Percentiles rank a stretch among this genome's conserved stretches.
Conservation (phyloP, 2,797 vertebrate genomes). For the Falco concolor region DNA sequence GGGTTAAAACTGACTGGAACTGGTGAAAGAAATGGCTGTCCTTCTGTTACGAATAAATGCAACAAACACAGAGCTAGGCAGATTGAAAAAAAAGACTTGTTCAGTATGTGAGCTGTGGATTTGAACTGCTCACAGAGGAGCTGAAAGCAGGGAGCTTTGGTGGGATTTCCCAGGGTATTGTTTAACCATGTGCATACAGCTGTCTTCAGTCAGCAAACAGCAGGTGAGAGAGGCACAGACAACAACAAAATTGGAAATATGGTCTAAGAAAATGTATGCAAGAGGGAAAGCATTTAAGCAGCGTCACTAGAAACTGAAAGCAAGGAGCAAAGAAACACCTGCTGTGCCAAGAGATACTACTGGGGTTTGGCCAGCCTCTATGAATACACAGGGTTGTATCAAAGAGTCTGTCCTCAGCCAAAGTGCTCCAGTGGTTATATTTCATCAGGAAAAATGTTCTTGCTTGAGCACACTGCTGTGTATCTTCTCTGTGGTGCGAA, state of each 20-base stretch:
- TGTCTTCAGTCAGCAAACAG: background rate
- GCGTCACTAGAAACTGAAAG: background rate
- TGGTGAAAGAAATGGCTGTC: slow-evolving; percentile 23
- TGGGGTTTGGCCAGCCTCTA: background rate
- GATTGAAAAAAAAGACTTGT: background rate
- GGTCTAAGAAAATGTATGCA: background rate
- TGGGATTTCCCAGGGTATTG: slow-evolving; percentile 11
- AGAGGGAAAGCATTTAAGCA: background rate
- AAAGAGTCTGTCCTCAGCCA: background rate
- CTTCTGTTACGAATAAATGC: slow-evolving; percentile 11
- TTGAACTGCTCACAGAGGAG: background rate
- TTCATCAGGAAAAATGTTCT: background rate
- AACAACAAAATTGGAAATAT: background rate
- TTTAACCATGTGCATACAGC: background rate
- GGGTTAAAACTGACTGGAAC: slow-evolving; percentile 33
- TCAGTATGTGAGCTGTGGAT: background rate
- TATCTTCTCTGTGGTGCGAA: background rate
- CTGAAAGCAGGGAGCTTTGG: background rate
- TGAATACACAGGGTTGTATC: background rate
- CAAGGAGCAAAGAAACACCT: background rate
- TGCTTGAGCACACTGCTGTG: background rate
- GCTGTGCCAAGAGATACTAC: background rate
- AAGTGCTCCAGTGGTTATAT: background rate
- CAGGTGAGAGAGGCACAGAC: background rate
- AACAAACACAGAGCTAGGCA: background rate